Evolutionary conservation across 2,797 vertebrate genomes (phyloP), one percentile per base, ranked within the genome.

Genomic region (Siniperca obscura): DNA sequence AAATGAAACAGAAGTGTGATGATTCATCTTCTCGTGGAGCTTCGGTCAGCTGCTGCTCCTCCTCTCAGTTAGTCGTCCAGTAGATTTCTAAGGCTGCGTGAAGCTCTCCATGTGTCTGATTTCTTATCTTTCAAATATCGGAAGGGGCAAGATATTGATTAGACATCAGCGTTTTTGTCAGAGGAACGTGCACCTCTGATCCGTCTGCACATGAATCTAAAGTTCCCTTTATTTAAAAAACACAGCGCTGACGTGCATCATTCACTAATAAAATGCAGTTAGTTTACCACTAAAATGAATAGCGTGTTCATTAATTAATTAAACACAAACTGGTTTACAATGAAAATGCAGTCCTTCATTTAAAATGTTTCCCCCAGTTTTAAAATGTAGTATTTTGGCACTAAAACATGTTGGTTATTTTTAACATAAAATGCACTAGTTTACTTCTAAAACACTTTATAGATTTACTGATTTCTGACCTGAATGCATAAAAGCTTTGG

Each of bases 341-440:
- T 59, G 7, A 52, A 66, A 64, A 70, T 10, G n/a, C n/a, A 27
- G 48, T 52, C 21, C 6, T 66, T 66, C 0, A 57, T 57, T 22
- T 46, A 67, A 67, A 76, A 72, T 40, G 56, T 40, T 59, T 34
- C 46, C 48, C 12, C 36, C 8, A 0, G 17, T 50, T 60, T 25
- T 8, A 3, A 83, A 78, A 74, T 2, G 16, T 1, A 11, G 25
- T 7, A 11, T 60, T 77, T 50, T 8, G 4, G 17, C 25, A 27
- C 12, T 72, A 3, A 64, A 61, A 55, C 13, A 36, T 14, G 10
- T 27, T 12, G n/a, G 1, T 81, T 34, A 60, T 74, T 65, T 78
- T 74, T 62, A 64, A 62, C 50, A 25, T 44, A 62, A 78, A 87
- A 69, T 76, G 83, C 80, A 71, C 52, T 10, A 27, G n/a, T 78